phyloP scores from a whole-genome alignment of 2,888 invertebrate genomes.

The Lathronympha strigana region DNA sequence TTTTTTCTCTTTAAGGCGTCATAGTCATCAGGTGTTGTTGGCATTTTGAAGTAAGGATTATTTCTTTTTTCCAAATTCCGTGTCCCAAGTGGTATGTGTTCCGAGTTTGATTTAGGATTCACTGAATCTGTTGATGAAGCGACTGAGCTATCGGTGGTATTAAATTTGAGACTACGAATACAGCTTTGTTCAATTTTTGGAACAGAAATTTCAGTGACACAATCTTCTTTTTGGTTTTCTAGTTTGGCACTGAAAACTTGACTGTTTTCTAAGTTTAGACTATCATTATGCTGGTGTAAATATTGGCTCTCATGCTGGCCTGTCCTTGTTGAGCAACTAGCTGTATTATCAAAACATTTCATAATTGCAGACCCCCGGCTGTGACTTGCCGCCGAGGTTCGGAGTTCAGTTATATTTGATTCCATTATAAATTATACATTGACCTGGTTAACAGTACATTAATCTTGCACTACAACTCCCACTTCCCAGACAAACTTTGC shows the following conservation, averaged over 20 bases:
- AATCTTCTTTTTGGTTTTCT: not conserved
- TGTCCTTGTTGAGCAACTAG: not conserved
- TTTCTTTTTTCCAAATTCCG: not conserved
- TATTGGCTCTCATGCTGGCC: not conserved
- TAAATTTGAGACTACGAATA: not conserved
- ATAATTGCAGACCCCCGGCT: not conserved
- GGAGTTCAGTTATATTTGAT: not conserved
- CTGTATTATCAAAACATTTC: not conserved
- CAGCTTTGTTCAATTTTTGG: not conserved
- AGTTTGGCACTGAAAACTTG: not conserved
- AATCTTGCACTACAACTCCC: not conserved
- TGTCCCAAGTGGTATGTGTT: too few species aligned
- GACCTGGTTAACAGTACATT: not conserved
- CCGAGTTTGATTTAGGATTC: not conserved
- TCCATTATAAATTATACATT: constrained; percentile 2
- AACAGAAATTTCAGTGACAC: too few species aligned
- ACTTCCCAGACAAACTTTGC: not conserved
- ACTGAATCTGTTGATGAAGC: not conserved
- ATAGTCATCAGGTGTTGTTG: not conserved
- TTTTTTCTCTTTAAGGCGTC: constrained; percentile 41
- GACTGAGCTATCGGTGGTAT: not conserved
- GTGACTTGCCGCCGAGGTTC: not conserved
- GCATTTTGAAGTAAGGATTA: not conserved
- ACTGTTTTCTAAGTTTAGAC: not conserved
- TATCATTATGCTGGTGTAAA: not conserved